A percentile compares a stretch with the other conserved stretches of the same genome.
These are phyloP conservation scores for Drosophila carrolli DNA, from an alignment of 1,140 invertebrate species.

Conservation along the genomic window DNA sequence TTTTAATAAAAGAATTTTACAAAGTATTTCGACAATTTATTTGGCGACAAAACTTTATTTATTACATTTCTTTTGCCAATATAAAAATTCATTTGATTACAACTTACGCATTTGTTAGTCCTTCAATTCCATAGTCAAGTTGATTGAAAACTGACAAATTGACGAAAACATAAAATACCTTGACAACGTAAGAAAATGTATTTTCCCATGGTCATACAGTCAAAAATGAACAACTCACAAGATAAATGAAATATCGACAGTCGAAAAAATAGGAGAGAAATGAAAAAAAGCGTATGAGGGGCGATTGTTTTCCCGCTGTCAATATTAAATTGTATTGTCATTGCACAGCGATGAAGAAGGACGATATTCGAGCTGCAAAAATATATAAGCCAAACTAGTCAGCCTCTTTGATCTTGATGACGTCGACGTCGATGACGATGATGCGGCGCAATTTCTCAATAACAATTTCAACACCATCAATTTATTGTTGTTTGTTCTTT, in stretches of 20 bases:
- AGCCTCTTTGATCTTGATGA: conserved; percentile 72
- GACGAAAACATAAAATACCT: conserved; percentile 29
- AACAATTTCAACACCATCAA: conserved; percentile 77
- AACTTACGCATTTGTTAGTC: conserved; percentile 24
- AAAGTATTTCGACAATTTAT: not conserved
- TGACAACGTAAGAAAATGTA: conserved; percentile 37
- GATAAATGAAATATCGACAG: conserved; percentile 62
- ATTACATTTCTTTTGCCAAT: not conserved
- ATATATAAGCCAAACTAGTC: conserved; percentile 52
- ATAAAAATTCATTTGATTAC: conserved; percentile 33
- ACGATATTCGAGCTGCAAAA: conserved; percentile 7
- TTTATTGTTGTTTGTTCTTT: conserved; percentile 48
- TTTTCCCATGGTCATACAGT: conserved; percentile 30
- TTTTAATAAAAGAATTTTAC: not conserved
- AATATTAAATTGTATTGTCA: conserved; percentile 77
- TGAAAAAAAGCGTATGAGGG: conserved; percentile 39
- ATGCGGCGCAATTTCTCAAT: conserved; percentile 68
- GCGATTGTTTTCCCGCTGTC: conserved; percentile 51
- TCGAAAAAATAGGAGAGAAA: conserved; percentile 32
- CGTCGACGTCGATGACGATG: conserved; percentile 52
- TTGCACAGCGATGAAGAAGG: conserved; percentile 31
- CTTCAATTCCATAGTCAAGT: conserved; percentile 24
- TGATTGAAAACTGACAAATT: conserved; percentile 55
- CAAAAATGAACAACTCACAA: conserved; percentile 57
- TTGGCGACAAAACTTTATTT: not conserved